A percentile compares a stretch with the other conserved stretches of the same genome.
Conservation (phyloP, 2,888 invertebrate species). For the Drosophila kambysellisi region DNA sequence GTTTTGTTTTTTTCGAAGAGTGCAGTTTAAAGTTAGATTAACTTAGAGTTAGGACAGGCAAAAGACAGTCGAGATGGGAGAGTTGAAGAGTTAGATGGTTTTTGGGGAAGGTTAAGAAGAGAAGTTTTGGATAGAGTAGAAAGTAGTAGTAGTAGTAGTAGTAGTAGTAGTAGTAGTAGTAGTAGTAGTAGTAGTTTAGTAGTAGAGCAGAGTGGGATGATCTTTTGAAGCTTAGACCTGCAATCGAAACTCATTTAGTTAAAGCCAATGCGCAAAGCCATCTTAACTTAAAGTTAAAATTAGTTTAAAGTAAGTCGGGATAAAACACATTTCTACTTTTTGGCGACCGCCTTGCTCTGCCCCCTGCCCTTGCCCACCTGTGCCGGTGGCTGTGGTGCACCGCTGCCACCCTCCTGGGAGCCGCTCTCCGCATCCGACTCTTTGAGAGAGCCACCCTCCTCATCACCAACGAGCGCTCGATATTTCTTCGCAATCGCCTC, state of each 20-base stretch:
- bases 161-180: conserved; percentile 44
- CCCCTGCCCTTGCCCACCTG: conserved; percentile 83
- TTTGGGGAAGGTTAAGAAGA: conserved; percentile 49
- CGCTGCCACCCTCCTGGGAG: conserved; percentile 81
- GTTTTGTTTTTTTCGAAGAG: conserved; percentile 6
- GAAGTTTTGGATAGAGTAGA: conserved; percentile 51
- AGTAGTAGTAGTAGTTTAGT: conserved; percentile 22
- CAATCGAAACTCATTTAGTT: conserved; percentile 72
- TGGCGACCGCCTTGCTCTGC: conserved; percentile 43
- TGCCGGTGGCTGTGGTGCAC: conserved; percentile 72
- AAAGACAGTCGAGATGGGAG: conserved; percentile 69
- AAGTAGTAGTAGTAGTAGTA: conserved; percentile 44
- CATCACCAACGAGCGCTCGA: conserved; percentile 90
- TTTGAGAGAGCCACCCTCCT: conserved; percentile 85
- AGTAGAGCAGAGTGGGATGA: conserved; percentile 44
- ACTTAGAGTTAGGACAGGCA: conserved; percentile 57
- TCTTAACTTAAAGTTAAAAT: background rate
- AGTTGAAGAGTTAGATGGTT: conserved; percentile 60
- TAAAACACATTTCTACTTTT: conserved; percentile 42
- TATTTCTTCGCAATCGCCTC: conserved; percentile 95
- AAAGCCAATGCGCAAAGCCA: conserved; percentile 30
- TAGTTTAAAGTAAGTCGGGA: background rate
- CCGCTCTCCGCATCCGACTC: conserved; percentile 85
- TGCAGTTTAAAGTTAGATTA: conserved; percentile 53
- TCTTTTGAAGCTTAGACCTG: conserved; percentile 74